A percentile compares a stretch with the other conserved stretches of the same genome.
phyloP scores from a whole-genome alignment of 2,113 vertebrate genomes.

The Melospiza georgiana region DNA sequence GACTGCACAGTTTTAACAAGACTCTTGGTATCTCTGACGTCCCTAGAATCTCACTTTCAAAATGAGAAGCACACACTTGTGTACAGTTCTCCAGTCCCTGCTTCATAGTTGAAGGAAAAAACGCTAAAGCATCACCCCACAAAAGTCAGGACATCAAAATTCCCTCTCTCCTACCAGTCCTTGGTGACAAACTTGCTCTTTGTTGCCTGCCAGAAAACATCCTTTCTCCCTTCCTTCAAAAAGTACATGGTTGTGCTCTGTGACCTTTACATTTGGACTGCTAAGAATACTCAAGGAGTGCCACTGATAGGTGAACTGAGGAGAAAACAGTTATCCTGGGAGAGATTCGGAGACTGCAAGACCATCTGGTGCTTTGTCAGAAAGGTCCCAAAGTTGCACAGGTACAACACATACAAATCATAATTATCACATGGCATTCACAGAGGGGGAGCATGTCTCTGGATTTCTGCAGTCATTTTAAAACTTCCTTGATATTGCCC shows the following conservation, averaged over 20 bases:
- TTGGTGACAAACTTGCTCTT: not conserved
- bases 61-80: not conserved
- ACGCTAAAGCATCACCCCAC: not conserved
- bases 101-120: not conserved
- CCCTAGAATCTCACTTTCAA: not conserved
- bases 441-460: not conserved
- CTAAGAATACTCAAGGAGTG: not conserved
- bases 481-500: not conserved
- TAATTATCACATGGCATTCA: not conserved
- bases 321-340: not conserved
- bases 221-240: not conserved
- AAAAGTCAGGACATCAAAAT: not conserved
- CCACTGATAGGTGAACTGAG: not conserved
- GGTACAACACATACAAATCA: not conserved
- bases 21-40: not conserved
- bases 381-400: not conserved
- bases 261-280: not conserved
- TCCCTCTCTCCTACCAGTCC: not conserved
- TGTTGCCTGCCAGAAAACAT: not conserved
- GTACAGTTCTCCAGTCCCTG: not conserved
- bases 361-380: slow-evolving; percentile 16
- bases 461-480: not conserved
- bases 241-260: not conserved
- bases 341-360: not conserved
- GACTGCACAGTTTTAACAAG: not conserved